Evolutionary conservation across 2,113 vertebrate species (phyloP).

Genomic region (Sturnira hondurensis): DNA sequence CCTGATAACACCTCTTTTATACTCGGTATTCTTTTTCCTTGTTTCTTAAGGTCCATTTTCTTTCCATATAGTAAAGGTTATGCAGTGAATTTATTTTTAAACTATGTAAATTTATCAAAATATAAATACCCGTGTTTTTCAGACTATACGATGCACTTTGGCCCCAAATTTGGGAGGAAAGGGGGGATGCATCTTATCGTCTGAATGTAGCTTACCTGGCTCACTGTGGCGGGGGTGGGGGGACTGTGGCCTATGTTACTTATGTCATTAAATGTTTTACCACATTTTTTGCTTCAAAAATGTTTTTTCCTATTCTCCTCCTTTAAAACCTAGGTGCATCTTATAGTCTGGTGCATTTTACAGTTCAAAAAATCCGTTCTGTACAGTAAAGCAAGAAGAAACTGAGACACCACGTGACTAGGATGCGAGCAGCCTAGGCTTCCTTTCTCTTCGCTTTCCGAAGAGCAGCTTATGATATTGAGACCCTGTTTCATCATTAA

Average conservation of each 20-base stretch:
- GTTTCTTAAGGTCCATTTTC: not conserved
- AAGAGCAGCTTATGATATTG: conserved; percentile 72
- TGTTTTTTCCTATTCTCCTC: no score
- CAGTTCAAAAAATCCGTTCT: not conserved
- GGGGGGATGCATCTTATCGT: no score
- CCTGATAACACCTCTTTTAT: not conserved
- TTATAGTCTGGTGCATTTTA: no score
- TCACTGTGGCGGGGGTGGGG: no score
- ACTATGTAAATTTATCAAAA: not conserved
- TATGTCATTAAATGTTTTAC: no score
- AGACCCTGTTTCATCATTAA: conserved; percentile 77
- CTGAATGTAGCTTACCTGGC: no score
- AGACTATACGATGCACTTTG: no score
- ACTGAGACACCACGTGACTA: not conserved
- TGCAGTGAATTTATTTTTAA: conserved; percentile 6
- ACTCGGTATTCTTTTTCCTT: not conserved
- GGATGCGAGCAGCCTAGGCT: not conserved
- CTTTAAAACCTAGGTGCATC: no score
- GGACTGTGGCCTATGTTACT: no score
- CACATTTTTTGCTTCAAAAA: no score
- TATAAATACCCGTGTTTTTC: not conserved
- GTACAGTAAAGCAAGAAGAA: conserved; percentile 3
- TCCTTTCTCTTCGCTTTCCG: conserved; percentile 54
- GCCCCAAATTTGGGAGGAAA: no score
- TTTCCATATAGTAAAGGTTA: conserved; percentile 42